Evolutionary conservation across 2,797 vertebrate genomes (phyloP).

Genomic region (Nannoperca australis): DNA sequence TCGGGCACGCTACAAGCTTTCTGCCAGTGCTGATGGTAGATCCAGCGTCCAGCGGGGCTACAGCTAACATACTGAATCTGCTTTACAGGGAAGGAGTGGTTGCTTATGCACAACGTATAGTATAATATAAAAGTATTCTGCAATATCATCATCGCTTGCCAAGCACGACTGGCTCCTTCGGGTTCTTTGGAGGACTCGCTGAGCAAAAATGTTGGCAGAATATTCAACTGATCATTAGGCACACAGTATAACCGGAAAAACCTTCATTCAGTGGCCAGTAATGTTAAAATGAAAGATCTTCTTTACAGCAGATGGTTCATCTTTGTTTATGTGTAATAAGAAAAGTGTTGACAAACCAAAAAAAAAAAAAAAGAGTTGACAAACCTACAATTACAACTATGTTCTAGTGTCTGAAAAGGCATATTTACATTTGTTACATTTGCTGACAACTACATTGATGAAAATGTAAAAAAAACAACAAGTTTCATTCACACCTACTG

Average conservation of each 20-base stretch:
- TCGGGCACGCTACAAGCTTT: conserved; percentile 43
- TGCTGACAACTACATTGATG: no score
- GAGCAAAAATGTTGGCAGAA: neutral
- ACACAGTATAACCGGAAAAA: neutral
- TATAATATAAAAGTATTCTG: conserved; percentile 9
- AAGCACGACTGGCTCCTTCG: neutral
- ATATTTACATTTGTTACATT: neutral
- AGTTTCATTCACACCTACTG: no score
- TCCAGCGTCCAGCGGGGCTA: conserved; percentile 23
- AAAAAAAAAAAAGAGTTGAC: no score
- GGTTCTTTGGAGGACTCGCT: neutral
- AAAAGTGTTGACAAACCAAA: no score
- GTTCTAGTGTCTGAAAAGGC: no score
- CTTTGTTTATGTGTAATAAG: no score
- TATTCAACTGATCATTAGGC: neutral
- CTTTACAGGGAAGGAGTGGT: conserved; percentile 6
- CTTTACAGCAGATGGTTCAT: no score
- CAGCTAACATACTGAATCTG: conserved; percentile 44
- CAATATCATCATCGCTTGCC: neutral
- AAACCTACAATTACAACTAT: no score
- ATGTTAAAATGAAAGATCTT: no score
- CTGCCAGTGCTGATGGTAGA: conserved; percentile 25
- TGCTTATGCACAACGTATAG: conserved; percentile 10
- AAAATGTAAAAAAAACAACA: no score
- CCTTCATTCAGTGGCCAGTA: neutral